Evolutionary conservation across 1,140 invertebrate genomes (phyloP).

Genomic region (Drosophila yakuba): DNA sequence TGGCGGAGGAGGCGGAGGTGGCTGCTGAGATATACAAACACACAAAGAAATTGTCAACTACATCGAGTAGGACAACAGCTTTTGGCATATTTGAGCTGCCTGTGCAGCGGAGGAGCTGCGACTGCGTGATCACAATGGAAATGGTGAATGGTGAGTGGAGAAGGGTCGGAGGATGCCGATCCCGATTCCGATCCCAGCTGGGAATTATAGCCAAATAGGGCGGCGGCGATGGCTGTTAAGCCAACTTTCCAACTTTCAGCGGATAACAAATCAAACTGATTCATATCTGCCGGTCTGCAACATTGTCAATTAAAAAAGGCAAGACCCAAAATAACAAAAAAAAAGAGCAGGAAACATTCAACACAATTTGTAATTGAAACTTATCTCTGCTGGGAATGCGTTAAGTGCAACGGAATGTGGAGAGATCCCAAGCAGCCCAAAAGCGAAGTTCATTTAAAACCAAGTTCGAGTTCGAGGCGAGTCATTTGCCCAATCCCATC

Average conservation of each 20-base stretch:
- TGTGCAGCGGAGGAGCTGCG: conserved; percentile 4
- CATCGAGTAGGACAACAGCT: conserved; percentile 66
- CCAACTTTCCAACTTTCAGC: conserved; percentile 16
- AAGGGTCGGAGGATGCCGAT: not conserved
- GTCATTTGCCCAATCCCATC: conserved; percentile 52
- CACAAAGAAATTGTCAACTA: conserved; percentile 73
- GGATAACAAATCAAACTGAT: conserved; percentile 59
- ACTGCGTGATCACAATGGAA: conserved; percentile 42
- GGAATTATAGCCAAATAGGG: conserved; percentile 53
- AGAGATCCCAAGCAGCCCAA: conserved; percentile 21
- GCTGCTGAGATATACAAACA: conserved; percentile 23
- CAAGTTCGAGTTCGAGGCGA: conserved; percentile 29
- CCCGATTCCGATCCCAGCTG: conserved; percentile 26
- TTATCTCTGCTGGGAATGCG: conserved; percentile 72
- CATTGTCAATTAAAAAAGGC: conserved; percentile 71
- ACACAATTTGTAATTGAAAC: conserved; percentile 82
- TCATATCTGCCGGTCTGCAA: conserved; percentile 53
- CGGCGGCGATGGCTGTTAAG: conserved; percentile 2
- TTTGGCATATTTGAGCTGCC: conserved; percentile 72
- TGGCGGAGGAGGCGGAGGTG: not conserved
- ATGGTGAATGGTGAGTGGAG: not conserved
- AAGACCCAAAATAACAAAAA: conserved; percentile 2
- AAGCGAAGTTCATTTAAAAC: conserved; percentile 66
- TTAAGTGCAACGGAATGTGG: conserved; percentile 73
- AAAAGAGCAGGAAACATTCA: conserved; percentile 45